phyloP scores from a whole-genome alignment of 2,113 vertebrate genomes.

The Proterorhinus semilunaris region DNA sequence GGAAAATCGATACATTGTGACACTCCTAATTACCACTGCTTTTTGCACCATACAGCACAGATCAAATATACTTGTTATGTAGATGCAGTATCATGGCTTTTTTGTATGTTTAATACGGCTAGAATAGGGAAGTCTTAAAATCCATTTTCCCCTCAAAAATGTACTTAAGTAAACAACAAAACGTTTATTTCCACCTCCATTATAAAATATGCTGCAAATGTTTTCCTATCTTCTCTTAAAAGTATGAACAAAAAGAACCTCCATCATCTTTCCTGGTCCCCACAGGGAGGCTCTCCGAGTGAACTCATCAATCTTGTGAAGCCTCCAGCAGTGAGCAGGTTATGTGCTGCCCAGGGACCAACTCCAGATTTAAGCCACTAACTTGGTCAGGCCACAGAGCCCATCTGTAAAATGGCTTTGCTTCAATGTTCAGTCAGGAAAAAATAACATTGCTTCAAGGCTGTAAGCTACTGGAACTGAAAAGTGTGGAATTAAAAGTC shows the following conservation, averaged over 20 bases:
- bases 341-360: conserved; percentile 5
- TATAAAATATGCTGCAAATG: background rate
- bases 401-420: conserved; percentile 2
- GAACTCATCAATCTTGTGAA: conserved; percentile 1
- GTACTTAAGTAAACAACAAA: background rate
- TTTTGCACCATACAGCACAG: no score
- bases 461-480: background rate
- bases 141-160: no score
- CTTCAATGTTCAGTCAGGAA: background rate
- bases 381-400: conserved; percentile 7
- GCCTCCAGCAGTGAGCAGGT: conserved; percentile 6
- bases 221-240: background rate
- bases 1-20: no score
- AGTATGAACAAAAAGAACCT: background rate
- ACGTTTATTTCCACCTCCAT: background rate
- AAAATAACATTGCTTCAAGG: background rate
- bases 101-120: no score
- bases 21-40: no score
- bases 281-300: background rate
- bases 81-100: no score
- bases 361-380: conserved; percentile 8
- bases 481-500: background rate
- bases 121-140: no score
- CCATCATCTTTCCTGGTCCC: background rate
- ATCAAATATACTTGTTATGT: no score